Conservation (phyloP, 2,113 vertebrate species). For the Prunella himalayana region DNA sequence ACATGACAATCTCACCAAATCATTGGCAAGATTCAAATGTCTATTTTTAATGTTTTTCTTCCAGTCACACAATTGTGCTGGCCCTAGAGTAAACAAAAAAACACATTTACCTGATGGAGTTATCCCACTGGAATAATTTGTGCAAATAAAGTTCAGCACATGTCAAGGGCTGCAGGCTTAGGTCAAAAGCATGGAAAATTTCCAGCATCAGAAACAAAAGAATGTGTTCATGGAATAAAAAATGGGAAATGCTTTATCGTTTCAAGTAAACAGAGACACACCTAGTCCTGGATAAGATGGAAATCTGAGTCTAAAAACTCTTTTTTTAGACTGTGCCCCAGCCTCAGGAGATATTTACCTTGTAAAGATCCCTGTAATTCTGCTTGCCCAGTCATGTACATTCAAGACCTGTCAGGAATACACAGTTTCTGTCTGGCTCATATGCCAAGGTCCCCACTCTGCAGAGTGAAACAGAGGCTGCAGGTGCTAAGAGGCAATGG, state of each 20-base stretch:
- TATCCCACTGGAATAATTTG: conserved; percentile 37
- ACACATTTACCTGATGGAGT: neutral
- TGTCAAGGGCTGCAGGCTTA: neutral
- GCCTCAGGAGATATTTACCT: neutral
- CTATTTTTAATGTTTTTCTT: conserved; percentile 20
- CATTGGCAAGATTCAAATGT: neutral
- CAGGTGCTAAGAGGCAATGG: neutral
- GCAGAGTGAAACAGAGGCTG: neutral
- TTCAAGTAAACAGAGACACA: conserved; percentile 31
- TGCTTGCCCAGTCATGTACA: neutral
- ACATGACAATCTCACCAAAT: neutral
- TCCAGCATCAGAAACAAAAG: conserved; percentile 58
- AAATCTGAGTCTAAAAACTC: neutral
- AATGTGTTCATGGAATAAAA: neutral
- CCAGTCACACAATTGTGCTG: neutral
- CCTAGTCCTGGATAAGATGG: neutral
- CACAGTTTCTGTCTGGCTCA: neutral
- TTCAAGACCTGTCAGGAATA: neutral
- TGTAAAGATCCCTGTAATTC: neutral
- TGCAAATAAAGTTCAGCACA: neutral
- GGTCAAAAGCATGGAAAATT: conserved; percentile 39
- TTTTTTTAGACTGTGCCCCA: conserved; percentile 9
- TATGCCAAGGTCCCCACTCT: neutral
- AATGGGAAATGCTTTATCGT: neutral
- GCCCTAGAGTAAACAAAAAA: neutral